These are phyloP conservation scores for Metopia argyrocephala DNA, from an alignment of 2,888 invertebrate genomes.

Conservation along the genomic window DNA sequence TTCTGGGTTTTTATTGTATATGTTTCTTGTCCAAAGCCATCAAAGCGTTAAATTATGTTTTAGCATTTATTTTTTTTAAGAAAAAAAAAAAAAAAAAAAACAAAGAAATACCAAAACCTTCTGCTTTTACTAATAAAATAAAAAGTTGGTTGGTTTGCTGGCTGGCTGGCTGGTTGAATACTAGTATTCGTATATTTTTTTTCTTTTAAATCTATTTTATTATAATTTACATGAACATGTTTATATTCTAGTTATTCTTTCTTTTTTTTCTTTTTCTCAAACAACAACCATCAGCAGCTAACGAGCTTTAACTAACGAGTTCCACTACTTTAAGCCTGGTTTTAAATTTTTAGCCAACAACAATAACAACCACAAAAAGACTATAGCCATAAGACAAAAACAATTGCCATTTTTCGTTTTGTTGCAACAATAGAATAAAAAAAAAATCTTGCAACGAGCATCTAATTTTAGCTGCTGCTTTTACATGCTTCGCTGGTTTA, in stretches of 20 bases:
- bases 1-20: not conserved
- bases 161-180: not conserved
- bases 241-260: slow-evolving; percentile 60
- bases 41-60: slow-evolving; percentile 58
- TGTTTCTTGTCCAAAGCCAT: slow-evolving; percentile 47
- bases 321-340: slow-evolving; percentile 26
- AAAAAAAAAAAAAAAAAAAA: slow-evolving; percentile 9
- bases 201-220: slow-evolving; percentile 48
- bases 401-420: slow-evolving; percentile 8
- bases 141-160: not conserved
- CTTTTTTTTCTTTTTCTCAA: not conserved
- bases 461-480: slow-evolving; percentile 34
- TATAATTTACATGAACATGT: slow-evolving; percentile 43
- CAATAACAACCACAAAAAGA: not conserved
- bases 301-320: slow-evolving; percentile 32
- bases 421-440: slow-evolving; percentile 20
- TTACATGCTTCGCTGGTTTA: slow-evolving; percentile 38
- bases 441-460: slow-evolving; percentile 38
- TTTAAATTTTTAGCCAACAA: not conserved
- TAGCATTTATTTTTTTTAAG: not conserved
- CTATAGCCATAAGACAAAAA: slow-evolving; percentile 17
- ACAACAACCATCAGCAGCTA: slow-evolving; percentile 16
- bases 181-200: slow-evolving; percentile 2
- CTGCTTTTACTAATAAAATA: slow-evolving; percentile 1
- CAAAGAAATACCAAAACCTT: not conserved